Percentiles rank a stretch among this genome's conserved stretches.
phyloP scores from a whole-genome alignment of 2,888 invertebrate species.

The Fragum sueziense region DNA sequence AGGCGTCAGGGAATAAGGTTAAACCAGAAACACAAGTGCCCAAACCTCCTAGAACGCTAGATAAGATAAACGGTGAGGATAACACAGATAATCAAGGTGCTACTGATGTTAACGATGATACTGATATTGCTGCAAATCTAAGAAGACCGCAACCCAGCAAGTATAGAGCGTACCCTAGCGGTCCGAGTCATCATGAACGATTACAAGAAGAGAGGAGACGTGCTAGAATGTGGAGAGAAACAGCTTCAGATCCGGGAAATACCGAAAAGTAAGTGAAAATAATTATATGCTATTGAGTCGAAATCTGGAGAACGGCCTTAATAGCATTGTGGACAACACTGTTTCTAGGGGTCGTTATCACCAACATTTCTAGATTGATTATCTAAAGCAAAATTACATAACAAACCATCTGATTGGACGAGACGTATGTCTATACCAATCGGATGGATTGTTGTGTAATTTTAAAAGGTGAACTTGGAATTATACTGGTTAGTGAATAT shows the following conservation, averaged over 20 bases:
- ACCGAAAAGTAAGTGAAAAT: conserved; percentile 18
- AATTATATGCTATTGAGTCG: background rate
- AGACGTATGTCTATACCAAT: too few relatives aligned
- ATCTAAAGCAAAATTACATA: too few relatives aligned
- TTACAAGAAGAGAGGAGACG: conserved; percentile 28
- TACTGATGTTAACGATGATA: background rate
- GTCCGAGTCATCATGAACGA: background rate
- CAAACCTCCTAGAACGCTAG: background rate
- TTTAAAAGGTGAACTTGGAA: too few relatives aligned
- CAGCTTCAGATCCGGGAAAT: conserved; percentile 50
- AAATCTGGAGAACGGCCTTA: too few relatives aligned
- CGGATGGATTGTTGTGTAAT: too few relatives aligned
- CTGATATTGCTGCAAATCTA: background rate
- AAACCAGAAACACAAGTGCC: background rate
- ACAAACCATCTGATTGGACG: too few relatives aligned
- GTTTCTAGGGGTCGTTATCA: too few relatives aligned
- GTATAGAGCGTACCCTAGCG: conserved; percentile 1
- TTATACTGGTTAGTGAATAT: too few relatives aligned
- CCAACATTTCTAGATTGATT: too few relatives aligned
- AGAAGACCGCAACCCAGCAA: background rate
- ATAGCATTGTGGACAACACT: too few relatives aligned
- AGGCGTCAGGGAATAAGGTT: background rate
- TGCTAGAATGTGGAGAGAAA: conserved; percentile 52
- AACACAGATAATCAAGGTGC: background rate
- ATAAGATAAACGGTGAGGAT: background rate